These are phyloP conservation scores for Enteromius trimaculatus DNA, from an alignment of 2,797 vertebrate species.

Conservation along the genomic window DNA sequence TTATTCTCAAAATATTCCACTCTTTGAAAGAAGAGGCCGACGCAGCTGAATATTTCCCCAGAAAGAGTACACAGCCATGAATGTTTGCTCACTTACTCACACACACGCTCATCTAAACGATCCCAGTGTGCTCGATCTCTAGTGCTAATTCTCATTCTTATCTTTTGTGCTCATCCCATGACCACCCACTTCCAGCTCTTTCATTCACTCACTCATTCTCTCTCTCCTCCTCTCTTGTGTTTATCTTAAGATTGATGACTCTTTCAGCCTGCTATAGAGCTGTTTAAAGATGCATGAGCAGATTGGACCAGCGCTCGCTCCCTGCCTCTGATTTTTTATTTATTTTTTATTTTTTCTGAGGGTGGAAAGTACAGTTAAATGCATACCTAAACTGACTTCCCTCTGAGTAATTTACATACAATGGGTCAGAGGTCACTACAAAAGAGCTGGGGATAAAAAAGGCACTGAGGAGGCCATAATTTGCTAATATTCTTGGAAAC, in stretches of 20 bases:
- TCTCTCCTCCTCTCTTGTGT: constrained; percentile 61
- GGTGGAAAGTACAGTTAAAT: constrained; percentile 44
- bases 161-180: constrained; percentile 47
- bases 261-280: constrained; percentile 71
- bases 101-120: constrained; percentile 33
- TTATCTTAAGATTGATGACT: constrained; percentile 81
- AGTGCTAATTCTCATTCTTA: constrained; percentile 35
- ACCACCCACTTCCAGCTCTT: constrained; percentile 52
- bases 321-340: constrained; percentile 20
- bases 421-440: constrained; percentile 37
- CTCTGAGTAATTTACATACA: constrained; percentile 27
- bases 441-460: constrained; percentile 1
- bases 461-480: constrained; percentile 17
- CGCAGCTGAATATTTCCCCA: constrained; percentile 25
- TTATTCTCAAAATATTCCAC: constrained; percentile 36
- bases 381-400: constrained; percentile 44
- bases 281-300: constrained; percentile 84
- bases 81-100: constrained; percentile 6
- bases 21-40: constrained; percentile 37
- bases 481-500: constrained; percentile 22
- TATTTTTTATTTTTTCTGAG: background rate
- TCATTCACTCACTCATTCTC: constrained; percentile 37
- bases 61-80: constrained; percentile 40
- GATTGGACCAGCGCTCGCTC: constrained; percentile 65
- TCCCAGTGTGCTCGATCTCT: constrained; percentile 30